Percentiles rank a stretch among this genome's conserved stretches.
These are phyloP conservation scores for Eonycteris spelaea DNA, from an alignment of 2,113 vertebrate species.

Conservation along the genomic window DNA sequence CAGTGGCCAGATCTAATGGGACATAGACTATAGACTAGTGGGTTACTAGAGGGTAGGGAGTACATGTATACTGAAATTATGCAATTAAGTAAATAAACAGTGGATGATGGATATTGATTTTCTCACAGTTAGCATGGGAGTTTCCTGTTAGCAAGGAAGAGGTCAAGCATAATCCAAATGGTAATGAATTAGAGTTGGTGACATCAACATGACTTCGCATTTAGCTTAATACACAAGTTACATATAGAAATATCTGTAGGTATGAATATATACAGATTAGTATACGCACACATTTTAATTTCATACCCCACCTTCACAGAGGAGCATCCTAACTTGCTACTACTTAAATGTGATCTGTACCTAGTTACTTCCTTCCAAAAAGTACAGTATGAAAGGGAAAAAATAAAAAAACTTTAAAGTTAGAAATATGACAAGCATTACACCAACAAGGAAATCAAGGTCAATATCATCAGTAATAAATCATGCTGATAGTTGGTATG, in stretches of 20 bases:
- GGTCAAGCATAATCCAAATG: background rate
- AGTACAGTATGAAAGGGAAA: background rate
- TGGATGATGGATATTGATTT: background rate
- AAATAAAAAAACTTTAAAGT: background rate
- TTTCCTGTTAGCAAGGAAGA: background rate
- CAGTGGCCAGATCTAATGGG: no score
- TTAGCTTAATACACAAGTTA: background rate
- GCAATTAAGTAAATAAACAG: background rate
- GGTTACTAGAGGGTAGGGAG: no score
- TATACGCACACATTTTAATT: background rate
- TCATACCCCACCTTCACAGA: background rate
- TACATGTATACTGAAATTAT: background rate
- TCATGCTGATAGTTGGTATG: background rate
- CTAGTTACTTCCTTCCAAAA: background rate
- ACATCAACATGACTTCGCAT: background rate
- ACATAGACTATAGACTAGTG: no score
- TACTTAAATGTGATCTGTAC: background rate
- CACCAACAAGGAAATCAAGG: background rate
- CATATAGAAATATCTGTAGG: background rate
- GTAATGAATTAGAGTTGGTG: background rate
- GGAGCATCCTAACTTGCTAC: background rate
- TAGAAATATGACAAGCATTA: background rate
- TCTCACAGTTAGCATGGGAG: background rate
- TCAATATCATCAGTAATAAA: background rate
- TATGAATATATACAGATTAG: background rate